Evolutionary conservation across 2,888 invertebrate species (phyloP), one percentile per base, ranked within the genome.

Genomic region (Drosophila yooni): DNA sequence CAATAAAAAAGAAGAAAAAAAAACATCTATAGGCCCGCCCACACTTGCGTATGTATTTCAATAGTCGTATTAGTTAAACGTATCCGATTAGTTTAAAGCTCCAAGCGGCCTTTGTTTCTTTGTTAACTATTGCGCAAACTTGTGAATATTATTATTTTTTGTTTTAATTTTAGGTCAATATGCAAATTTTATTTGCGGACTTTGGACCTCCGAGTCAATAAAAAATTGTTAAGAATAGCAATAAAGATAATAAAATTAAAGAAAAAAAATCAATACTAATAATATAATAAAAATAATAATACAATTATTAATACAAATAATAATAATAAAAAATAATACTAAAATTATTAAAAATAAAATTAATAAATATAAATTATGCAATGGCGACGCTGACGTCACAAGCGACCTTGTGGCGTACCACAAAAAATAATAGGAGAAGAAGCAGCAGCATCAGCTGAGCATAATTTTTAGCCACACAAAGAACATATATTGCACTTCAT

Each of bases 51-150:
- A 58, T 70, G 53, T 65, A 62, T 68, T 54, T 68, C 43, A 76
- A 70, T 51, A 67, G 59, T 51, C 36, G 11, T 74, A 74, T 78
- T 67, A 60, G 52, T 64, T 62, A 36, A 58, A 51, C 40, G 70
- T 68, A 74, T 70, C 70, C 76, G 87, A 83, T 83, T 86, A 86
- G 87, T 81, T 79, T 66, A 63, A 84, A 80, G 85, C 85, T 88
- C 59, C 43, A 31, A 36, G 34, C 21, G 50, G 60, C 25, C 74
- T 80, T 83, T 79, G 83, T 76, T 76, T 64, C 43, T 50, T 59
- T 69, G 52, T 77, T 71, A 43, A 31, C n/a, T 58, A 31, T 60
- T 53, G 11, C 25, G 25, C 36, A 27, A 56, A 31, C 34, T 46
- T 51, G 21, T 40, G 2, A 57, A 31, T 54, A 11, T 18, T 59